phyloP scores from a whole-genome alignment of 2,113 vertebrate species.

The Tylochromis polylepis region DNA sequence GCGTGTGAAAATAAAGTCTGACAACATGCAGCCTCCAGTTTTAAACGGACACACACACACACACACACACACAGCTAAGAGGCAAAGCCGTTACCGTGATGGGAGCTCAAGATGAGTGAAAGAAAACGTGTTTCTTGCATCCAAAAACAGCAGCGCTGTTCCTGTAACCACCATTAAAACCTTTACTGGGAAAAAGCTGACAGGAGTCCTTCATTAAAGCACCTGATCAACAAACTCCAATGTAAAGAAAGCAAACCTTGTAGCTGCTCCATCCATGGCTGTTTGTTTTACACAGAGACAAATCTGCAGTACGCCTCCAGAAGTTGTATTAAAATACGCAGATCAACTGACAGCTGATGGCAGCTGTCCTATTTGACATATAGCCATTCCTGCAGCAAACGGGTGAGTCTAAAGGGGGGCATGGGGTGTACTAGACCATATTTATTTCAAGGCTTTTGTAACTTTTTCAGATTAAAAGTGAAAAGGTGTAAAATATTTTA shows the following conservation, averaged over 20 bases:
- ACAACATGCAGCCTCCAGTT: neutral
- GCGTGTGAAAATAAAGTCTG: neutral
- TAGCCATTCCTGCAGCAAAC: neutral
- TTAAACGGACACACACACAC: too few relatives aligned
- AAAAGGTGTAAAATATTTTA: neutral
- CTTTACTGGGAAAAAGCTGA: neutral
- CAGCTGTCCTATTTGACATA: neutral
- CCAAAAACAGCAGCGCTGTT: neutral
- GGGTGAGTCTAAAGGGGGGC: neutral
- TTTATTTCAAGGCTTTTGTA: neutral
- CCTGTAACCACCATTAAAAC: neutral
- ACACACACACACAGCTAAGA: neutral
- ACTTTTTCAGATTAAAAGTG: neutral
- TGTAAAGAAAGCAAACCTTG: neutral
- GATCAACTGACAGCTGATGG: neutral
- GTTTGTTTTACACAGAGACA: neutral
- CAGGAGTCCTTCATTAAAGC: neutral
- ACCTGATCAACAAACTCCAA: neutral
- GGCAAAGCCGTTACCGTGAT: rapidly evolving
- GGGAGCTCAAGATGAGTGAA: neutral
- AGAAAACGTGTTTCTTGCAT: neutral
- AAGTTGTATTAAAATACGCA: neutral
- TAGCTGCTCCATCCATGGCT: neutral
- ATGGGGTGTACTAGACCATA: neutral
- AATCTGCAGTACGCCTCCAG: neutral